Conservation (phyloP, 2,797 vertebrate genomes). For the Darevskia nairensis region DNA sequence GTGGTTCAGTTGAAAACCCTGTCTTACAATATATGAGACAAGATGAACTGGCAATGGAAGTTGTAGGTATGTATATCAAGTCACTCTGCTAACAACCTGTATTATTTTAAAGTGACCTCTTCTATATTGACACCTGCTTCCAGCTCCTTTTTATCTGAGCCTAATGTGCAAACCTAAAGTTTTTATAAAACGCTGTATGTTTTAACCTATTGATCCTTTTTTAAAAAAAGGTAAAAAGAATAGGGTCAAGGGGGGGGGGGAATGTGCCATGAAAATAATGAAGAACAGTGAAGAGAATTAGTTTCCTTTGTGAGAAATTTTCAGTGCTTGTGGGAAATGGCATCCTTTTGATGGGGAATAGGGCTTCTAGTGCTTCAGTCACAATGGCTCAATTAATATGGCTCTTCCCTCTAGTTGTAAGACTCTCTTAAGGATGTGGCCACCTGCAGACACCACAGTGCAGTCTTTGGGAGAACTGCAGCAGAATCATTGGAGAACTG, state of each 20-base stretch:
- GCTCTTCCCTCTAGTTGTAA: constrained; percentile 19
- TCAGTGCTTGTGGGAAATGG: constrained; percentile 34
- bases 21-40: not conserved
- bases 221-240: constrained; percentile 25
- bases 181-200: constrained; percentile 37
- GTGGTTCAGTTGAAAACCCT: not conserved
- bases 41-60: not conserved
- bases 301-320: constrained; percentile 39
- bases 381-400: not conserved
- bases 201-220: constrained; percentile 46
- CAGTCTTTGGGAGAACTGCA: not conserved
- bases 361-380: not conserved
- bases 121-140: constrained; percentile 50
- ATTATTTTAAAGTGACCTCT: constrained; percentile 58
- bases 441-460: not conserved
- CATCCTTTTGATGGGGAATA: constrained; percentile 14
- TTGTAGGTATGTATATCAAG: constrained; percentile 48
- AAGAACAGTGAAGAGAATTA: constrained; percentile 36
- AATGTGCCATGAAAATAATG: constrained; percentile 34
- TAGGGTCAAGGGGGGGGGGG: constrained; percentile 43
- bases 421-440: not conserved
- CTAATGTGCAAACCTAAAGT: constrained; percentile 52
- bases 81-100: constrained; percentile 46
- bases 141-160: constrained; percentile 32
- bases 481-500: not conserved